These are phyloP conservation scores for Azemiops feae DNA, from an alignment of 2,113 vertebrate genomes.

Conservation along the genomic window DNA sequence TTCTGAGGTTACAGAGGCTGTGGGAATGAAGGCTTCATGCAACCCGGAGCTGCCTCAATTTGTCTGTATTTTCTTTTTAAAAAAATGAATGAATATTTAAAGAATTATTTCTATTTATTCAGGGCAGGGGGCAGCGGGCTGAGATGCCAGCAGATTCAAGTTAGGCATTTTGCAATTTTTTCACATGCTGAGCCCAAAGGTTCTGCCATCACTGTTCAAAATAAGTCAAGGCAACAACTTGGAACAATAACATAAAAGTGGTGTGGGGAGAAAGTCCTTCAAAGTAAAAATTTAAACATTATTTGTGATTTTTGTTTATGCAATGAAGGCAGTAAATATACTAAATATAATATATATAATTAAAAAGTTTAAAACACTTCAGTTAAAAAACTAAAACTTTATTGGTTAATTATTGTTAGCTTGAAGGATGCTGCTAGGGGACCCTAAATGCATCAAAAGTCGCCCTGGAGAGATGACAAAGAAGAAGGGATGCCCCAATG, in stretches of 20 bases:
- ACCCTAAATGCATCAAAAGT: too few species aligned
- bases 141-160: neutral
- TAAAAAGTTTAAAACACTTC: neutral
- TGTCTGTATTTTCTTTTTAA: too few species aligned
- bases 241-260: neutral
- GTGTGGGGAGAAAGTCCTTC: too few species aligned
- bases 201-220: neutral
- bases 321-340: neutral
- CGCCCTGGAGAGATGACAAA: too few species aligned
- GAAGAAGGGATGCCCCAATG: too few species aligned
- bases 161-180: neutral
- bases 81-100: too few species aligned
- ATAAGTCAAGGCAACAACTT: neutral
- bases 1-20: too few species aligned
- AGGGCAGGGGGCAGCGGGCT: too few species aligned
- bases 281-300: neutral
- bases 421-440: slow-evolving; percentile 48
- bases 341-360: slow-evolving; percentile 13
- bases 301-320: neutral
- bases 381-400: slow-evolving; percentile 10
- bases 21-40: too few species aligned
- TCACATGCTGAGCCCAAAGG: neutral
- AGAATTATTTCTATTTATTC: neutral
- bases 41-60: too few species aligned
- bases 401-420: slow-evolving; percentile 61